A percentile compares a stretch with the other conserved stretches of the same genome.
Conservation (phyloP, 2,888 invertebrate species). For the Tenthredo mesomela region DNA sequence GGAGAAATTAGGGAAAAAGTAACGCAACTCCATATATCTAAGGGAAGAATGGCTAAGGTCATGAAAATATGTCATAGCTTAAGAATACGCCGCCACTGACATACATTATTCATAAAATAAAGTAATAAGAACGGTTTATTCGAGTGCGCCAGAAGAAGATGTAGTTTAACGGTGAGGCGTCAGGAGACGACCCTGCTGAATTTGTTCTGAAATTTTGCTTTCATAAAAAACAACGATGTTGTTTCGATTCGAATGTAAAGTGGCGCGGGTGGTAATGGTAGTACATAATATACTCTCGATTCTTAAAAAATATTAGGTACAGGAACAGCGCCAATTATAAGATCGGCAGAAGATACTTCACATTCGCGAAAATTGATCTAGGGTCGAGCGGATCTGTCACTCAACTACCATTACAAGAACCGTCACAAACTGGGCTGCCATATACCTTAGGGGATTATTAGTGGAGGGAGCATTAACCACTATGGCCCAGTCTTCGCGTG, state of each 20-base stretch:
- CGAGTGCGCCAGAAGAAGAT: constrained; percentile 11
- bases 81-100: background rate
- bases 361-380: too few relatives aligned
- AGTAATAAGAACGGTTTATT: constrained; percentile 39
- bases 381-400: background rate
- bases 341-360: background rate
- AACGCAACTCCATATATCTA: background rate
- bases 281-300: background rate
- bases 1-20: background rate
- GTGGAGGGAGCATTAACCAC: background rate
- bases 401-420: background rate
- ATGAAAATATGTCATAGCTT: constrained; percentile 35
- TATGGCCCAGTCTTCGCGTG: background rate
- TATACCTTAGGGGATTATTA: constrained; percentile 9
- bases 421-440: background rate
- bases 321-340: background rate
- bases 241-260: background rate
- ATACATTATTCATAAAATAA: constrained; percentile 49
- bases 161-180: constrained; percentile 10
- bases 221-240: background rate
- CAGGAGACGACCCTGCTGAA: background rate
- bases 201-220: constrained; percentile 5
- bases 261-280: background rate
- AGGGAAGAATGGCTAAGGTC: background rate
- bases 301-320: background rate